Percentiles rank a stretch among this genome's conserved stretches.
phyloP scores from a whole-genome alignment of 2,888 invertebrate genomes.

The Spodoptera exigua region DNA sequence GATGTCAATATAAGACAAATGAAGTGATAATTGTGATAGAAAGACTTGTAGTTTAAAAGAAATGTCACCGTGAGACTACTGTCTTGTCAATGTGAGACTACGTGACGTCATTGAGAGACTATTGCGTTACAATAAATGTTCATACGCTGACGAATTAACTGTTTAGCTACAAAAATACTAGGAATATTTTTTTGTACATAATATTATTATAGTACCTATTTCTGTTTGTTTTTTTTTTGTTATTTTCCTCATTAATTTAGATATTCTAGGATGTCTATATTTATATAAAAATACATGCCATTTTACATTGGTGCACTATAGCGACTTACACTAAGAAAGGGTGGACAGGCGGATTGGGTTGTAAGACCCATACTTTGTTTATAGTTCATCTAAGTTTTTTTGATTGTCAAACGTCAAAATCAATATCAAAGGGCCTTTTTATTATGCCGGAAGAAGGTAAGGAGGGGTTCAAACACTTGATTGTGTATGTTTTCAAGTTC shows the following conservation, averaged over 20 bases:
- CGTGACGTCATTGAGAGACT: too few relatives aligned
- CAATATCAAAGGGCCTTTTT: too few relatives aligned
- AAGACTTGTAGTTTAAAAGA: too few relatives aligned
- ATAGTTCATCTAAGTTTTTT: constrained; percentile 23
- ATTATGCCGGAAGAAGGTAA: too few relatives aligned
- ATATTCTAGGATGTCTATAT: too few relatives aligned
- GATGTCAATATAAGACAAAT: too few relatives aligned
- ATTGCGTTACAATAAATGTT: constrained; percentile 1
- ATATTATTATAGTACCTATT: too few relatives aligned
- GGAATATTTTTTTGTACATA: constrained; percentile 59
- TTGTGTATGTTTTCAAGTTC: too few relatives aligned
- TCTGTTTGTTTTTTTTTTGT: constrained; percentile 5
- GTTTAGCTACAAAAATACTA: constrained; percentile 77
- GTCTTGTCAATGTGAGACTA: too few relatives aligned
- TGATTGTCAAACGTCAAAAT: background rate
- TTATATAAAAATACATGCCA: constrained; percentile 52
- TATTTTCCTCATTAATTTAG: constrained; percentile 12
- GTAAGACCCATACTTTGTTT: constrained; percentile 28
- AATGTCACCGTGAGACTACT: too few relatives aligned
- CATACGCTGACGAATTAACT: constrained; percentile 2
- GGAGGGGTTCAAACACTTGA: too few relatives aligned
- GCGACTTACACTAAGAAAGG: constrained; percentile 28
- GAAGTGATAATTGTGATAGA: too few relatives aligned
- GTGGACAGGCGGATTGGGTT: constrained; percentile 46
- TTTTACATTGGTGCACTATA: constrained; percentile 14